Conservation (phyloP, 2,888 invertebrate genomes). For the Erebia ligea region DNA sequence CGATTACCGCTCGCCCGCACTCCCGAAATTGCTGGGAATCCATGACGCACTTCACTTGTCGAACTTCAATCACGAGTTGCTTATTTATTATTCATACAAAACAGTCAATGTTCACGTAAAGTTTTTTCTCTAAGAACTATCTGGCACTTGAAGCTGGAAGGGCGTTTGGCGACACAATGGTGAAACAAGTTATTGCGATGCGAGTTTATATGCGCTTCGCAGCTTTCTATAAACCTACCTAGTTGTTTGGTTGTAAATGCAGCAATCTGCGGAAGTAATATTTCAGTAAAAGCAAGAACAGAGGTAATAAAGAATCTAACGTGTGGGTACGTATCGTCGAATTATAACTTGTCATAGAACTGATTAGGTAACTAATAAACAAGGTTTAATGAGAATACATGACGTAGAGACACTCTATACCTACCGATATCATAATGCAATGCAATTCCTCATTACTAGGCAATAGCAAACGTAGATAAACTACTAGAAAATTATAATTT, state of each 20-base stretch:
- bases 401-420: too few relatives aligned
- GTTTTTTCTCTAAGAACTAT: not conserved
- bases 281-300: conserved; percentile 3
- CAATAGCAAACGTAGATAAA: too few relatives aligned
- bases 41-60: conserved; percentile 78
- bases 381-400: too few relatives aligned
- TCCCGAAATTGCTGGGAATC: conserved; percentile 90
- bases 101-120: conserved; percentile 10
- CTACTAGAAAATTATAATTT: too few relatives aligned
- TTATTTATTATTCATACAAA: conserved; percentile 2
- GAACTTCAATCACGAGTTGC: conserved; percentile 26
- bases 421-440: too few relatives aligned
- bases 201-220: conserved; percentile 37
- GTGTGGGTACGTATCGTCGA: not conserved
- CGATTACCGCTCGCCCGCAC: conserved; percentile 93
- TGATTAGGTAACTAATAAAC: too few relatives aligned
- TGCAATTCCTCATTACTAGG: too few relatives aligned
- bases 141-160: conserved; percentile 44
- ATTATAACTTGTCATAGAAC: not conserved
- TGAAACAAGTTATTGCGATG: conserved; percentile 32
- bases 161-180: conserved; percentile 73
- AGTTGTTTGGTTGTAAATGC: conserved; percentile 29
- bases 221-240: conserved; percentile 34
- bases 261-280: conserved; percentile 21
- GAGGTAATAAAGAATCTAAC: not conserved